Evolutionary conservation across 2,113 vertebrate species (phyloP).

Genomic region (Gavia stellata): DNA sequence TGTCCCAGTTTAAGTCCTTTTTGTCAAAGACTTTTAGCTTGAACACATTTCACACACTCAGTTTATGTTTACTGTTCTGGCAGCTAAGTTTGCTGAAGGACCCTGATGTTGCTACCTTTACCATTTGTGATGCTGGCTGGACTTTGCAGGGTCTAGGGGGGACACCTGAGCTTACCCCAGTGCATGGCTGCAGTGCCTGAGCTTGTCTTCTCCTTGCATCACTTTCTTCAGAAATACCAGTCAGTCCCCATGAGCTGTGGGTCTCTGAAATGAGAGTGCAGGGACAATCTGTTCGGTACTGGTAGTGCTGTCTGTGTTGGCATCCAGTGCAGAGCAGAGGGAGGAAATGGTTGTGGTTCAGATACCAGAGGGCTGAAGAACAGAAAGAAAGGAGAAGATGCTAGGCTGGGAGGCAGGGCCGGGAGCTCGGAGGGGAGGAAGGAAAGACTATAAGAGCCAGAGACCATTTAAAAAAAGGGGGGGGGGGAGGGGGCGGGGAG

Average conservation of each 20-base stretch:
- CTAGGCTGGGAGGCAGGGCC: neutral
- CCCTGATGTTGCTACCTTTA: neutral
- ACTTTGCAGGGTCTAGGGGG: accelerated
- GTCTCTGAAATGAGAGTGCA: accelerated
- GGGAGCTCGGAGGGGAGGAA: accelerated
- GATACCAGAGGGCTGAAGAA: neutral
- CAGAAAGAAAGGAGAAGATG: neutral
- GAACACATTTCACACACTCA: neutral
- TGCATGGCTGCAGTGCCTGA: neutral
- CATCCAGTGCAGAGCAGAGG: neutral
- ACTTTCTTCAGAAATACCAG: neutral
- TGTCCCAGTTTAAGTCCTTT: neutral
- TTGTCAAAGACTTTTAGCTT: neutral
- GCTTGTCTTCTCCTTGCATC: accelerated
- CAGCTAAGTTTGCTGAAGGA: neutral
- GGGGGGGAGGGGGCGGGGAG: too few species aligned
- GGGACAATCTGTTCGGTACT: neutral
- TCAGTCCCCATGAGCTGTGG: accelerated
- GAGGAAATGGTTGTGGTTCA: neutral
- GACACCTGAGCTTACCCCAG: neutral
- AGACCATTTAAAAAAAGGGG: neutral
- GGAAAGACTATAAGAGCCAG: neutral
- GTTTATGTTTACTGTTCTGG: neutral
- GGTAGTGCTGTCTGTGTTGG: neutral
- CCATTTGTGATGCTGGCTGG: accelerated